Evolutionary conservation across 2,113 vertebrate species (phyloP).

Genomic region (Cyanoramphus novaezelandiae): DNA sequence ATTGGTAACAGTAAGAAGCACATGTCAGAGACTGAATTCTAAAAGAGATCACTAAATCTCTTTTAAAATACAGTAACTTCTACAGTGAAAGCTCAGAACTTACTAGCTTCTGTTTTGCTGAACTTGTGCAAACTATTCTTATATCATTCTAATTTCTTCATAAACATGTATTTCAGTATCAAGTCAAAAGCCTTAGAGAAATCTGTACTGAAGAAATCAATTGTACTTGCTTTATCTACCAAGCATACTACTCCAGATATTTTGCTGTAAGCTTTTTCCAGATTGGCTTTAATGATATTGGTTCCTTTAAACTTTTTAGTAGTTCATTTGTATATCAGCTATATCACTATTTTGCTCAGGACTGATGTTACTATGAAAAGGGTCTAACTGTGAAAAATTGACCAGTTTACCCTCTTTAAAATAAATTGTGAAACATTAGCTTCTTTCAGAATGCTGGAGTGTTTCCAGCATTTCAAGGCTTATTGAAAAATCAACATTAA

Average conservation of each 20-base stretch:
- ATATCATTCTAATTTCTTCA: background rate
- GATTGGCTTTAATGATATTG: background rate
- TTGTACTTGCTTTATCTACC: background rate
- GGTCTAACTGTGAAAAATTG: background rate
- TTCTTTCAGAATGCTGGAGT: background rate
- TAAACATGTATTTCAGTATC: background rate
- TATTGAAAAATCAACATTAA: background rate
- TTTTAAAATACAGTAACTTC: background rate
- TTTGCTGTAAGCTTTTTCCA: background rate
- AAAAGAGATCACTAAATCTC: background rate
- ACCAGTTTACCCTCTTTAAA: background rate
- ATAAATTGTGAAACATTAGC: background rate
- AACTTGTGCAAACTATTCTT: background rate
- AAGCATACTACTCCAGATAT: background rate
- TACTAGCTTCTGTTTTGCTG: background rate
- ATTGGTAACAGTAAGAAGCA: background rate
- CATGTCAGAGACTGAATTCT: background rate
- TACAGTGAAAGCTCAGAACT: background rate
- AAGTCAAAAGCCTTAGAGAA: background rate
- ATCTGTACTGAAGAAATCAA: background rate
- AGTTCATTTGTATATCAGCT: background rate
- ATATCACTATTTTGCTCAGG: background rate
- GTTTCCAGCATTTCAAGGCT: background rate
- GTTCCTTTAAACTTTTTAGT: background rate
- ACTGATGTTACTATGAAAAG: accelerated